phyloP scores from a whole-genome alignment of 2,888 invertebrate species.

The Agrotis exclamationis region DNA sequence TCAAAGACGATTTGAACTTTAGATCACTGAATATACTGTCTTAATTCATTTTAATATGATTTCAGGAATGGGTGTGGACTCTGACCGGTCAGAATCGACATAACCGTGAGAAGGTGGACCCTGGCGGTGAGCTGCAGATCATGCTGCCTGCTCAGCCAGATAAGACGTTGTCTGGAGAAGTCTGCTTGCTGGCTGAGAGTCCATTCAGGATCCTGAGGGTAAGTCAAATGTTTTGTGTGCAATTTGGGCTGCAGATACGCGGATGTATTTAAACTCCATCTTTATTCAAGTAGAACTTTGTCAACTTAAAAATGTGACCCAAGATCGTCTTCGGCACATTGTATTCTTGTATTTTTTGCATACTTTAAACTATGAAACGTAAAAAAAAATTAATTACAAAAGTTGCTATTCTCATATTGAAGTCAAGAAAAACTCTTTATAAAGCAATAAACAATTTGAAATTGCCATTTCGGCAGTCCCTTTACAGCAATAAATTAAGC shows the following conservation, averaged over 20 bases:
- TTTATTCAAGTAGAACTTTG: neutral
- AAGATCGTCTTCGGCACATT: neutral
- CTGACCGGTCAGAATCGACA: slow-evolving; percentile 75
- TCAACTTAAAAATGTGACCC: neutral
- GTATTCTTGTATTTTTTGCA: no score
- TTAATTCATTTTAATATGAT: neutral
- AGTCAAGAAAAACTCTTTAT: slow-evolving; percentile 11
- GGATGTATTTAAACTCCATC: no score
- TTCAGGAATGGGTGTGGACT: slow-evolving; percentile 87
- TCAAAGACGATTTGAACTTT: neutral
- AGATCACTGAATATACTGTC: neutral
- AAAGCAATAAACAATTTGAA: slow-evolving; percentile 32
- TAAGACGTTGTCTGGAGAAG: slow-evolving; percentile 85
- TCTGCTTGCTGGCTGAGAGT: slow-evolving; percentile 94
- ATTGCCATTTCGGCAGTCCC: slow-evolving; percentile 17
- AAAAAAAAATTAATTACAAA: neutral
- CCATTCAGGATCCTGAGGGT: slow-evolving; percentile 94
- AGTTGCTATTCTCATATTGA: neutral
- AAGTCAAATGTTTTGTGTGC: slow-evolving; percentile 75
- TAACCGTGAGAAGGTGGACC: slow-evolving; percentile 73
- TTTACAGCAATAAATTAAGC: slow-evolving; percentile 15
- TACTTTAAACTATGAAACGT: neutral
- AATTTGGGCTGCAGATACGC: neutral
- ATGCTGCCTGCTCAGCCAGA: slow-evolving; percentile 88
- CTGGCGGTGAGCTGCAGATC: slow-evolving; percentile 89